Percentiles rank a stretch among this genome's conserved stretches.
Evolutionary conservation across 30 jellyfish, hydroid and myxozoan species (phyloP).

Genomic region (Turritopsis rubra): DNA sequence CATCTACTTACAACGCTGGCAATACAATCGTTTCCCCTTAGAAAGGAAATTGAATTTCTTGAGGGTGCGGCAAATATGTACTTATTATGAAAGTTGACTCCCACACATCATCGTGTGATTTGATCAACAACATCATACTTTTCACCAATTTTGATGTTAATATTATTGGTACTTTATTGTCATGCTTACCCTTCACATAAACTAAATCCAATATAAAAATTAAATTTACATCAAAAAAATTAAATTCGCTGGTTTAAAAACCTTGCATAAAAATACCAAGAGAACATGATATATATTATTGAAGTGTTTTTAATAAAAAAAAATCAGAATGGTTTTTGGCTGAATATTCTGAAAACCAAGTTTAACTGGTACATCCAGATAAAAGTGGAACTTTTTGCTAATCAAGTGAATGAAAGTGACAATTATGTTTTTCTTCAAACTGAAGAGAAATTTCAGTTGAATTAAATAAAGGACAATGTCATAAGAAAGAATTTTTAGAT

Average conservation of each 20-base stretch:
- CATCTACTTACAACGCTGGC: slow-evolving; percentile 11
- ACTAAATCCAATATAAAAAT: slow-evolving; percentile 19
- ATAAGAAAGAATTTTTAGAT: background rate
- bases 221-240: background rate
- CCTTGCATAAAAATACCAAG: too few relatives aligned
- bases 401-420: background rate
- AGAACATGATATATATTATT: background rate
- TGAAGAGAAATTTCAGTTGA: background rate
- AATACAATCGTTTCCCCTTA: slow-evolving; percentile 43
- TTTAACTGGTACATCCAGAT: background rate
- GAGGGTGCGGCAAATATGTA: slow-evolving; percentile 48
- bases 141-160: slow-evolving; percentile 4
- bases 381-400: background rate
- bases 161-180: slow-evolving; percentile 16
- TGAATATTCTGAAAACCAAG: background rate
- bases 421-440: background rate
- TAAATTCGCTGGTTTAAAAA: too few relatives aligned
- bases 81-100: slow-evolving; percentile 24
- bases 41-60: slow-evolving; percentile 26
- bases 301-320: background rate
- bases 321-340: background rate
- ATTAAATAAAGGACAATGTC: background rate
- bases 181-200: slow-evolving; percentile 22
- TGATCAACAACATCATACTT: background rate
- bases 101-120: slow-evolving; percentile 26